These are phyloP conservation scores for Eilema caniola DNA, from an alignment of 2,888 invertebrate species.

Conservation along the genomic window DNA sequence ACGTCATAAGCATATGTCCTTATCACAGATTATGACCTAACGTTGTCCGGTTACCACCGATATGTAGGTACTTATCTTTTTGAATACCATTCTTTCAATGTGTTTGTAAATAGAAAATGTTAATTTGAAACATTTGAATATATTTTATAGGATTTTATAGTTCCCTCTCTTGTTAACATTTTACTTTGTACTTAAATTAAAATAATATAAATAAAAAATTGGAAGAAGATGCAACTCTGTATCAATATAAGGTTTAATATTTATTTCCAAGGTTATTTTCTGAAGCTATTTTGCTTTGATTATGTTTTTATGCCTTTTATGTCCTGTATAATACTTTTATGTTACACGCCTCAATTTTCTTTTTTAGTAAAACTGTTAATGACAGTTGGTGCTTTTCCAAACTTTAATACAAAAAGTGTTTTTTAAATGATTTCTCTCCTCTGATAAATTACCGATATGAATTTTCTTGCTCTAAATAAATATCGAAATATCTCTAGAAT, in stretches of 20 bases:
- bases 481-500: not conserved
- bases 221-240: not conserved
- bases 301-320: not conserved
- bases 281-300: no score
- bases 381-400: not conserved
- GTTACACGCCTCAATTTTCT: not conserved
- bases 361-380: no score
- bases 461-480: not conserved
- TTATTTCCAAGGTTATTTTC: no score
- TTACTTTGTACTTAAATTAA: not conserved
- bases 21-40: conserved; percentile 85
- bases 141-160: not conserved
- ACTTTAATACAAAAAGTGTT: no score
- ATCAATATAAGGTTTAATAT: not conserved
- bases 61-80: conserved; percentile 74
- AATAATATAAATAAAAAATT: not conserved
- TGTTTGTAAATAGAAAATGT: conserved; percentile 33
- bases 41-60: conserved; percentile 75
- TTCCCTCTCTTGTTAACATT: not conserved
- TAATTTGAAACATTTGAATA: conserved; percentile 33
- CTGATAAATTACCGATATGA: not conserved
- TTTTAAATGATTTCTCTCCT: not conserved
- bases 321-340: not conserved
- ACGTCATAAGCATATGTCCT: conserved; percentile 80
- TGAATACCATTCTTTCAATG: conserved; percentile 47